Percentiles rank a stretch among this genome's conserved stretches.
Evolutionary conservation across 2,797 vertebrate species (phyloP).

Genomic region (Odontamblyopus lacepedii): DNA sequence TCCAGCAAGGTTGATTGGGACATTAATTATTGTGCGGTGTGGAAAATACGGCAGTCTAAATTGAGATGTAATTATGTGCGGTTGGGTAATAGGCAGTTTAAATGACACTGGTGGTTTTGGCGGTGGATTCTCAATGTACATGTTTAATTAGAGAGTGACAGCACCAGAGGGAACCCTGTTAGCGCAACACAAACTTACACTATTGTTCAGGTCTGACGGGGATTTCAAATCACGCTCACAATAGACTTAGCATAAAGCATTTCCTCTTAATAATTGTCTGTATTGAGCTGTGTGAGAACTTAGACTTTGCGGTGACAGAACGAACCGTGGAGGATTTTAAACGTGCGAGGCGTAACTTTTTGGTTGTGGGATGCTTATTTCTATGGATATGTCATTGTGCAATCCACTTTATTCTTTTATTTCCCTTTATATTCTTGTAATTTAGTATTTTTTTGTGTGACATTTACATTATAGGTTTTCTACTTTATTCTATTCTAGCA

Average conservation of each 20-base stretch:
- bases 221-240: neutral
- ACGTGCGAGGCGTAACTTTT: no score
- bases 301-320: no score
- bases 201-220: slow-evolving; percentile 1
- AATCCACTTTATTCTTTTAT: no score
- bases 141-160: slow-evolving; percentile 60
- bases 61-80: slow-evolving; percentile 67
- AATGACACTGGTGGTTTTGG: slow-evolving; percentile 66
- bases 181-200: slow-evolving; percentile 41
- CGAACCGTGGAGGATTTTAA: no score
- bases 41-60: slow-evolving; percentile 65
- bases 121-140: slow-evolving; percentile 51
- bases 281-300: neutral
- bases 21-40: slow-evolving; percentile 70
- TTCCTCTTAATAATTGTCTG: neutral
- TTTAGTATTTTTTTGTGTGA: no score
- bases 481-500: no score
- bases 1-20: slow-evolving; percentile 70
- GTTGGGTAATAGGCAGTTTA: slow-evolving; percentile 63
- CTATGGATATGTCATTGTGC: no score
- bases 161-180: slow-evolving; percentile 36
- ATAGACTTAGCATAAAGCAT: neutral
- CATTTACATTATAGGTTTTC: no score
- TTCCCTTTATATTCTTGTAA: no score
- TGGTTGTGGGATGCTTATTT: no score